Percentiles rank a stretch among this genome's conserved stretches.
Evolutionary conservation across 2,888 invertebrate species (phyloP).

Genomic region (Drosophila maculinotata): DNA sequence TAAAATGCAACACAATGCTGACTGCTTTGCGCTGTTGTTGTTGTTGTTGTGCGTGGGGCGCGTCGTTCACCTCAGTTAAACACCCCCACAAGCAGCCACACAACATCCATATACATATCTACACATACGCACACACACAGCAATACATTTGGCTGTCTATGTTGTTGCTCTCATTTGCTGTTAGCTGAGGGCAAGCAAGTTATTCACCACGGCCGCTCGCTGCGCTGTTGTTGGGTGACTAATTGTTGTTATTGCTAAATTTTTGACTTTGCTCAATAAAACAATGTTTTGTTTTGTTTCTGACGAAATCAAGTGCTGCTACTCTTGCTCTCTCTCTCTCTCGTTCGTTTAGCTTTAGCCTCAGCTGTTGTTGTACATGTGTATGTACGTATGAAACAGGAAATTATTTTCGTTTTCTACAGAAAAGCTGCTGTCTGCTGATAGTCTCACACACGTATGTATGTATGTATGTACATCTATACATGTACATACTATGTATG

Average conservation of each 20-base stretch:
- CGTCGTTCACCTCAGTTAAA: conserved; percentile 52
- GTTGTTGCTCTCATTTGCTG: conserved; percentile 37
- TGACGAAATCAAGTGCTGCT: conserved; percentile 34
- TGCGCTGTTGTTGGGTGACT: conserved; percentile 44
- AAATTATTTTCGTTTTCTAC: conserved; percentile 67
- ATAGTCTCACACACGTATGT: conserved; percentile 9
- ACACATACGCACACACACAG: conserved; percentile 4
- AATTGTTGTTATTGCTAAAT: conserved; percentile 54
- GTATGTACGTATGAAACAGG: conserved; percentile 53
- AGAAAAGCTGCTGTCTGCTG: conserved; percentile 42
- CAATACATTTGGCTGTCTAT: conserved; percentile 1
- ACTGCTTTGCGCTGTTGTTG: conserved; percentile 15
- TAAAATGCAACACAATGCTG: conserved; percentile 39
- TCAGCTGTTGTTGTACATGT: conserved; percentile 33
- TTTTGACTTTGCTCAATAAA: conserved; percentile 30
- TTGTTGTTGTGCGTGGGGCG: conserved; percentile 42
- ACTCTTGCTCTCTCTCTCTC: conserved; percentile 5
- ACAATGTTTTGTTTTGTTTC: conserved; percentile 43
- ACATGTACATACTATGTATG: background rate
- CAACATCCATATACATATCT: background rate
- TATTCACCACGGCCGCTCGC: conserved; percentile 41
- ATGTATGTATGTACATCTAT: conserved; percentile 1
- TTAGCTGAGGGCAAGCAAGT: conserved; percentile 32
- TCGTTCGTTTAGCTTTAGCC: conserved; percentile 8
- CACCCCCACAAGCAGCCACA: conserved; percentile 47